These are phyloP conservation scores for Fulmarus glacialis DNA, from an alignment of 2,113 vertebrate species.

Conservation along the genomic window DNA sequence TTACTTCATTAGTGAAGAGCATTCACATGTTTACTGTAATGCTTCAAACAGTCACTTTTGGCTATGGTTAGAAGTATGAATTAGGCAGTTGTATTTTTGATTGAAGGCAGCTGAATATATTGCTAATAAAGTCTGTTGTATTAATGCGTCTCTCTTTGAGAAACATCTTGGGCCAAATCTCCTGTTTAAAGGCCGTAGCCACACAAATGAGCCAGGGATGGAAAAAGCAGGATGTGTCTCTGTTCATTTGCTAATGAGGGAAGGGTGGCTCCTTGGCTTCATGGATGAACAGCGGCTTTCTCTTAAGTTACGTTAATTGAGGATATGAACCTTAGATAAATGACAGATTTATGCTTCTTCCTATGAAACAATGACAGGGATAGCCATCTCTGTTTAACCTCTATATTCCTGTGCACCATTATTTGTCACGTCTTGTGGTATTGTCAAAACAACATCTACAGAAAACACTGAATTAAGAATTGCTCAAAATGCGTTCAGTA, in stretches of 20 bases:
- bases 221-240: neutral
- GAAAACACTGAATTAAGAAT: neutral
- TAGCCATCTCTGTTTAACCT: neutral
- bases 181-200: neutral
- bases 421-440: neutral
- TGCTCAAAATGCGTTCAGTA: neutral
- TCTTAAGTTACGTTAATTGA: neutral
- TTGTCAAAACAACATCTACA: neutral
- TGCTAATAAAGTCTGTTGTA: neutral
- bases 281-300: neutral
- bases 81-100: neutral
- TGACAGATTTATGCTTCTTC: neutral
- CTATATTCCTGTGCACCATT: neutral
- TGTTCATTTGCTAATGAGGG: neutral
- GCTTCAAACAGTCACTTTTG: neutral
- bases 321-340: neutral
- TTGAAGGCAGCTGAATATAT: neutral
- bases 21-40: neutral
- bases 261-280: neutral
- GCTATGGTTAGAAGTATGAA: neutral
- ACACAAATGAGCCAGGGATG: neutral
- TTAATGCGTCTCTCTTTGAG: neutral
- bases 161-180: neutral
- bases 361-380: neutral
- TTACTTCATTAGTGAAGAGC: neutral